Percentiles rank a stretch among this genome's conserved stretches.
These are phyloP conservation scores for Autographa gamma DNA, from an alignment of 2,888 invertebrate species.

Conservation along the genomic window DNA sequence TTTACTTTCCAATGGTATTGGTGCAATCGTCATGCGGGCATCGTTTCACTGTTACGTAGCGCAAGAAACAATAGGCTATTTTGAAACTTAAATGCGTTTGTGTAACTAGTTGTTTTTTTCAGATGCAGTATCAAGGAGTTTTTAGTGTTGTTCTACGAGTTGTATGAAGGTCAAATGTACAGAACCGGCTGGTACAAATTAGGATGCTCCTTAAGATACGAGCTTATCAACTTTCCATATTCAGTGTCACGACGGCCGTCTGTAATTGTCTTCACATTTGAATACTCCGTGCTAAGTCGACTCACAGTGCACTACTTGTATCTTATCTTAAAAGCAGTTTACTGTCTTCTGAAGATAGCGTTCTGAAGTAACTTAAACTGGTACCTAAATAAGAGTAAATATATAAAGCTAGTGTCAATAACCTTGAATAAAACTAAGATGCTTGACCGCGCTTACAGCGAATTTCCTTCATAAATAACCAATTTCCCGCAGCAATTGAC, in stretches of 20 bases:
- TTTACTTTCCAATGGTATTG: constrained; percentile 56
- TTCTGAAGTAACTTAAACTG: not conserved
- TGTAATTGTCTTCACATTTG: not conserved
- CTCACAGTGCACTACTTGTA: not conserved
- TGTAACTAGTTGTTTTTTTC: constrained; percentile 37
- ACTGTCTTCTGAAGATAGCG: not conserved
- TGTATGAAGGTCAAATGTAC: constrained; percentile 34
- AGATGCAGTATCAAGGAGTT: constrained; percentile 39
- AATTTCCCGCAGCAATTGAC: constrained; percentile 3
- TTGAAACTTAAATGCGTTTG: constrained; percentile 51
- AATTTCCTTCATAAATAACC: constrained; percentile 24
- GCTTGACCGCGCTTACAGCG: constrained; percentile 7
- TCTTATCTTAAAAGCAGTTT: not conserved
- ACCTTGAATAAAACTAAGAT: not conserved
- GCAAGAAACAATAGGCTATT: constrained; percentile 57
- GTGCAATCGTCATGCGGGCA: constrained; percentile 48
- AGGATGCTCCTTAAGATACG: constrained; percentile 30
- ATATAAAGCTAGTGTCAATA: not conserved
- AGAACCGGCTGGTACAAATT: constrained; percentile 39
- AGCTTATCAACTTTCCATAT: constrained; percentile 31
- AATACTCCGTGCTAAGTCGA: not conserved
- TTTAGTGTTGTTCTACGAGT: constrained; percentile 17
- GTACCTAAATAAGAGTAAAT: not conserved
- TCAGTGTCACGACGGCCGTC: constrained; percentile 20
- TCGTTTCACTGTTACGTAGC: constrained; percentile 45